Conservation (phyloP, 2,113 vertebrate species). For the Plotosus lineatus region DNA sequence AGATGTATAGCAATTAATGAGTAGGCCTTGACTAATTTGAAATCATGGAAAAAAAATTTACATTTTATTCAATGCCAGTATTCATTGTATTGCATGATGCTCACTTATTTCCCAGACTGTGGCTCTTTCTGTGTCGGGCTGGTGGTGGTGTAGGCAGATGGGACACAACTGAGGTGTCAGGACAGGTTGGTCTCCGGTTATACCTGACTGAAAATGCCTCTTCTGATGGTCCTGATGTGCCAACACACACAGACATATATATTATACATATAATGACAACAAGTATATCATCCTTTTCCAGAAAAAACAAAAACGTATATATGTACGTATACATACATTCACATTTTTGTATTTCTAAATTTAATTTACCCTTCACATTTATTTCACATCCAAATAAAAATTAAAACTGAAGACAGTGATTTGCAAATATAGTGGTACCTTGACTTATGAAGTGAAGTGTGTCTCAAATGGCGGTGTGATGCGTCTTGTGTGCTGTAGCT, state of each 20-base stretch:
- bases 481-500: too few species aligned
- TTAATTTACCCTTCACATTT: too few species aligned
- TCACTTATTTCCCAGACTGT: slow-evolving; percentile 95
- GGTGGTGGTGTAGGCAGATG: slow-evolving; percentile 85
- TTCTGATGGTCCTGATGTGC: slow-evolving; percentile 80
- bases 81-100: background rate
- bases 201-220: slow-evolving; percentile 78
- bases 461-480: too few species aligned
- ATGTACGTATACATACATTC: too few species aligned
- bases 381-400: too few species aligned
- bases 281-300: background rate
- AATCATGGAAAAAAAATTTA: slow-evolving; percentile 51
- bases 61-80: background rate
- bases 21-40: background rate
- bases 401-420: too few species aligned
- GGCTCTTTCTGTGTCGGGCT: slow-evolving; percentile 92
- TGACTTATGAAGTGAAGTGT: too few species aligned
- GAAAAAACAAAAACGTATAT: too few species aligned
- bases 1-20: background rate
- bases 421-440: too few species aligned
- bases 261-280: background rate
- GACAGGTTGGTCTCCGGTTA: slow-evolving; percentile 88
- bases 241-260: slow-evolving; percentile 37
- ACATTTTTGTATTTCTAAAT: too few species aligned
- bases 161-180: slow-evolving; percentile 85